phyloP scores from a whole-genome alignment of 2,888 invertebrate genomes.

The Parascotia fuliginaria region DNA sequence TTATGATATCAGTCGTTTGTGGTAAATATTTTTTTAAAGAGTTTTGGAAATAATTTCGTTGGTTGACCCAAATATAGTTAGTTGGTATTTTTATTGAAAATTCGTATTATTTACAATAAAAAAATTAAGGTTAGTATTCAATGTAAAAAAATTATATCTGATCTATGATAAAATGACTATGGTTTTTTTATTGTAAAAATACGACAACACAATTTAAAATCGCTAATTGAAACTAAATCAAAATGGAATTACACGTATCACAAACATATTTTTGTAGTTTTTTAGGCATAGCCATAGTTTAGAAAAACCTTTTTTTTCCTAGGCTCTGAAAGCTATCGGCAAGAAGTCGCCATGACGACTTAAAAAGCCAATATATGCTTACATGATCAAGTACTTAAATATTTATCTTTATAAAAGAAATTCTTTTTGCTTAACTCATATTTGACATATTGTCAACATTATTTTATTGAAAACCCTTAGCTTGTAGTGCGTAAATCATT shows the following conservation, averaged over 20 bases:
- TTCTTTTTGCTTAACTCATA: neutral
- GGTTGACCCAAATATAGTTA: constrained; percentile 23
- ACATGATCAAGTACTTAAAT: neutral
- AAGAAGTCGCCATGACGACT: neutral
- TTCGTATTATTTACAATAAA: constrained; percentile 19
- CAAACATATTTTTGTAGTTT: constrained; percentile 44
- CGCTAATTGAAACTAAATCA: constrained; percentile 62
- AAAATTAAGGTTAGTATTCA: neutral
- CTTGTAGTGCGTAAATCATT: no score
- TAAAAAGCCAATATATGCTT: neutral
- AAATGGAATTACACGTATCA: constrained; percentile 81
- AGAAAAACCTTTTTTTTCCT: neutral
- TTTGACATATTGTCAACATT: neutral
- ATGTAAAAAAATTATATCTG: no score
- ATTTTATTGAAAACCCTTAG: neutral
- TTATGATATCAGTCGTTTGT: constrained; percentile 62
- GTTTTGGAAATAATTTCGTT: constrained; percentile 31
- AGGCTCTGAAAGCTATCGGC: neutral
- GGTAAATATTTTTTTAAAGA: constrained; percentile 41
- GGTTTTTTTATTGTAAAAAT: constrained; percentile 14
- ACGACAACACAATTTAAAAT: constrained; percentile 27
- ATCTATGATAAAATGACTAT: no score
- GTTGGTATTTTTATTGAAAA: constrained; percentile 2
- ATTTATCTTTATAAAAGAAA: neutral
- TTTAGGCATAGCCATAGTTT: constrained; percentile 11